Evolutionary conservation across 2,113 vertebrate species (phyloP).

Genomic region (Phrynosoma platyrhinos): DNA sequence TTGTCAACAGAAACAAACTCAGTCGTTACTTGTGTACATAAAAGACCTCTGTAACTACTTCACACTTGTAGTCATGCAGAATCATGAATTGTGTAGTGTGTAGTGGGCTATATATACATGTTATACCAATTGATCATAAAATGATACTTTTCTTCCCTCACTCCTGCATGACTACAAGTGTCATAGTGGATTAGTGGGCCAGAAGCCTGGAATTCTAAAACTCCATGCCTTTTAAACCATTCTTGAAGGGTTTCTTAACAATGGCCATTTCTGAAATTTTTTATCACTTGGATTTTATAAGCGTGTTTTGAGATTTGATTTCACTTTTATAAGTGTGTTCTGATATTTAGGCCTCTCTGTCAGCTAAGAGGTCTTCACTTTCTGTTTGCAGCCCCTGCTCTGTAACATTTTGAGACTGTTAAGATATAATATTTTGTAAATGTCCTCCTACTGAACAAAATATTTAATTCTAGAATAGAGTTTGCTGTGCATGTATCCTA

Average conservation of each 20-base stretch:
- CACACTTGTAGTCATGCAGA: background rate
- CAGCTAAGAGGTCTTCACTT: background rate
- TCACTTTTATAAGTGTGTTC: background rate
- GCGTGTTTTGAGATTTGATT: background rate
- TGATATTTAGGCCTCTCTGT: background rate
- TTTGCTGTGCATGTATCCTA: background rate
- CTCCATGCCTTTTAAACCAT: background rate
- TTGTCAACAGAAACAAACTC: background rate
- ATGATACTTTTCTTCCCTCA: too few relatives aligned
- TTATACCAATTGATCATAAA: too few relatives aligned
- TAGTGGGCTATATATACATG: too few relatives aligned
- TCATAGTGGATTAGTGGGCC: background rate
- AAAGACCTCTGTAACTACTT: background rate
- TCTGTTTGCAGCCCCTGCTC: background rate
- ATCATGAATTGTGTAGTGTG: too few relatives aligned
- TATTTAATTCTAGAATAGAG: background rate
- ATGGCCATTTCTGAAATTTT: background rate
- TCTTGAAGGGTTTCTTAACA: background rate
- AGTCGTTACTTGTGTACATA: background rate
- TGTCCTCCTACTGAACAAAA: background rate
- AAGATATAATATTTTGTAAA: background rate
- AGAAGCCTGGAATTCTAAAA: background rate
- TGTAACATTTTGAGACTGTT: background rate
- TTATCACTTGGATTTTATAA: too few relatives aligned
- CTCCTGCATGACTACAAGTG: too few relatives aligned